Conservation (phyloP, 2,888 invertebrate genomes). For the Oscheius sp. region DNA sequence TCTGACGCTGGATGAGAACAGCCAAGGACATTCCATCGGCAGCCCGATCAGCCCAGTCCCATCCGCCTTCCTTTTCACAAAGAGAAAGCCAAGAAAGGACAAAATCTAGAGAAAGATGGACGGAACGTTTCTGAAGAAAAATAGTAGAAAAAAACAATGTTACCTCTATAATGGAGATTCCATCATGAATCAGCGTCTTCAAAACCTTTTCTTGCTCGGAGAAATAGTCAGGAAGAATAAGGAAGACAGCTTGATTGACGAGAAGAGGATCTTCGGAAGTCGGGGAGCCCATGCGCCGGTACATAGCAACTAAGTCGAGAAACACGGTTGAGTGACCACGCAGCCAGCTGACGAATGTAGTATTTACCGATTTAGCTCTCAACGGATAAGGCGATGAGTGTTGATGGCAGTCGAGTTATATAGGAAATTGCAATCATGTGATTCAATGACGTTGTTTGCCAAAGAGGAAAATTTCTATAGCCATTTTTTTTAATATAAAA, state of each 20-base stretch:
- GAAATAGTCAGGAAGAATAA: slow-evolving; percentile 46
- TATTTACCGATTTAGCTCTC: too few relatives aligned
- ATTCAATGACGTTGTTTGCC: too few relatives aligned
- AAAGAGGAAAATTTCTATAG: too few relatives aligned
- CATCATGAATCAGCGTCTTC: slow-evolving; percentile 32
- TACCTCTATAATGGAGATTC: slow-evolving; percentile 47
- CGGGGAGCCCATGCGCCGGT: slow-evolving; percentile 39
- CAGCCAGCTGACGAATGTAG: not conserved
- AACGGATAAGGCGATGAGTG: too few relatives aligned
- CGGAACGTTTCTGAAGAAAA: slow-evolving; percentile 35
- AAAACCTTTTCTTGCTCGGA: slow-evolving; percentile 38
- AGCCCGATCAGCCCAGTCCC: slow-evolving; percentile 26
- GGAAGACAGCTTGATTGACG: slow-evolving; percentile 35
- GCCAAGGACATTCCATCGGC: slow-evolving; percentile 22
- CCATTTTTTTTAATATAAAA: too few relatives aligned
- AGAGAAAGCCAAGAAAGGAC: slow-evolving; percentile 38
- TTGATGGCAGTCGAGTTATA: too few relatives aligned
- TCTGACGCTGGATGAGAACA: slow-evolving; percentile 35
- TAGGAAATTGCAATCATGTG: too few relatives aligned
- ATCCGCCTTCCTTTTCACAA: slow-evolving; percentile 13
- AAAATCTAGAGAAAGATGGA: slow-evolving; percentile 35
- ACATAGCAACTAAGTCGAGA: slow-evolving; percentile 32
- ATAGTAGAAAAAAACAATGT: not conserved
- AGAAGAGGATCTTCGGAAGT: slow-evolving; percentile 36
- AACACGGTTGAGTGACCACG: too few relatives aligned